Base-by-base conservation (phyloP, 2,797 vertebrate species). In the Coendou prehensilis region DNA sequence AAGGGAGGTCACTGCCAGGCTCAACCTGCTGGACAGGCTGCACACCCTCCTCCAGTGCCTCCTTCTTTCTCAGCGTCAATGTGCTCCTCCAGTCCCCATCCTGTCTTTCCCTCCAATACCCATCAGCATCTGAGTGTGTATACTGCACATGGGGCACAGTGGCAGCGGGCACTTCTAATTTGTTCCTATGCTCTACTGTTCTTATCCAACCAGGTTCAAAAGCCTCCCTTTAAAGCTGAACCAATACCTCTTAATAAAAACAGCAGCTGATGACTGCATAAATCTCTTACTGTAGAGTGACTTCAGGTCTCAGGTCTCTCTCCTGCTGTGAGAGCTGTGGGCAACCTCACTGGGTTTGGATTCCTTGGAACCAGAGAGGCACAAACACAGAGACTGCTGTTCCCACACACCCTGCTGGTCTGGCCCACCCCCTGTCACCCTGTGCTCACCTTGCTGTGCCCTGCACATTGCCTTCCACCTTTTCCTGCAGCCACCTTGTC, bases 121-220 rank as follows among this genome's bases (percentile, higher is more conserved):
- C 14, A 14, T 57, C 81, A 1, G 33, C 23, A 22, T 6, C 30
- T 9, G 9, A 13, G 14, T 28, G 63, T 71, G n/a, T 11, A 26
- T 9, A 28, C 20, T 2, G 0, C 54, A 67, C 33, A 23, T 1
- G 5, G 37, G n/a, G 9, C 3, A 2, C 1, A 64, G 30, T 33
- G 13, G 22, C 59, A 6, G 56, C 13, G 10, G 8, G 2, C 11
- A 3, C 47, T n/a, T 67, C 45, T 59, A 17, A 75, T 47, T 63
- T 1, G 8, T 45, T 71, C 69, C 85, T 30, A 0, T 78, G 9
- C 22, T 47, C 9, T 71, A 9, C 54, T 85, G 91, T 41, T 67
- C 11, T 17, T 71, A 33, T 59, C 73, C 75, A 45, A 30, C 59
- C 33, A 14, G 20, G 5, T 56, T 88, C 30, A 14, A n/a, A 56